Evolutionary conservation across 1,140 invertebrate species (phyloP).

Genomic region (Aphelinus certus): DNA sequence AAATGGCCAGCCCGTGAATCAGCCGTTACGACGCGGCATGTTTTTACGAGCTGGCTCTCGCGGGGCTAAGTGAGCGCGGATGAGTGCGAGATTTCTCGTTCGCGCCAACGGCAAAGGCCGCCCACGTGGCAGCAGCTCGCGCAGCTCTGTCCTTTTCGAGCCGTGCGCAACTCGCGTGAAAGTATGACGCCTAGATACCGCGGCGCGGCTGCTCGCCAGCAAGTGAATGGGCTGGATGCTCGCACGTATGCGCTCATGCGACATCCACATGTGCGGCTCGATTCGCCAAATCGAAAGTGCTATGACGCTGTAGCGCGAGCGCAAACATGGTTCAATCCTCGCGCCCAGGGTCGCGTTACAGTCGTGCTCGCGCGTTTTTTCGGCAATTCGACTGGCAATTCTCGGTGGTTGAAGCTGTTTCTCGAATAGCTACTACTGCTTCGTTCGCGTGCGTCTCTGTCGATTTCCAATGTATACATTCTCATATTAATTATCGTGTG

Average conservation of each 20-base stretch:
- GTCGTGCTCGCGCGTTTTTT: too few species aligned
- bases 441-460: too few species aligned
- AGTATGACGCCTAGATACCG: constrained; percentile 1
- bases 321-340: not conserved
- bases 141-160: not conserved
- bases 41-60: not conserved
- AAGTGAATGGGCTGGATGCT: not conserved
- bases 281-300: constrained; percentile 19
- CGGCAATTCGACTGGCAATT: too few species aligned
- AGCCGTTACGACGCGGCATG: not conserved
- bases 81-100: too few species aligned
- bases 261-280: not conserved
- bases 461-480: too few species aligned
- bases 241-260: not conserved
- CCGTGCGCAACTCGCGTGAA: constrained; percentile 1
- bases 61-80: too few species aligned
- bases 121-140: too few species aligned
- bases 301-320: not conserved
- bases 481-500: too few species aligned
- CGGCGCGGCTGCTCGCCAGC: too few species aligned
- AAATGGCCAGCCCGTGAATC: not conserved
- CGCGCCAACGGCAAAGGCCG: too few species aligned
- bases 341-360: not conserved
- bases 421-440: too few species aligned
- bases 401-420: too few species aligned